phyloP scores from a whole-genome alignment of 2,888 invertebrate species.

The Anticlea derivata region DNA sequence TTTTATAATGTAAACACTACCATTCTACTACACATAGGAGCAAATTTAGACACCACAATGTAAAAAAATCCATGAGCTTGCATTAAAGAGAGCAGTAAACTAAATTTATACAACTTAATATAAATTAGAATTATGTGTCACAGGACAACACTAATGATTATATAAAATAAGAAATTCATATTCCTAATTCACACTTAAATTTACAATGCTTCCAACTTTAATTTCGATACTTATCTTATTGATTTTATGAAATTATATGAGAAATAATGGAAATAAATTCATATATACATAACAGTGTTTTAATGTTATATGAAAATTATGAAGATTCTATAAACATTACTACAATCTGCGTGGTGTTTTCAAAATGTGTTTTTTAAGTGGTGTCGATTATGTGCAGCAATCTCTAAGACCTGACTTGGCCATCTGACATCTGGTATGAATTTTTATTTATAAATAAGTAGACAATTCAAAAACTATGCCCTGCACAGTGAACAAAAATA shows the following conservation, averaged over 20 bases:
- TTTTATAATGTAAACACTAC: constrained; percentile 34
- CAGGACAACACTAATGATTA: constrained; percentile 60
- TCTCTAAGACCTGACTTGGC: no score
- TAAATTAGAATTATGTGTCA: constrained; percentile 58
- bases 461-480: no score
- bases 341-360: constrained; percentile 4
- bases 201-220: constrained; percentile 63
- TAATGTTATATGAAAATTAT: not conserved
- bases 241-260: constrained; percentile 29
- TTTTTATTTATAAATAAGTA: no score
- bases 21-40: constrained; percentile 26
- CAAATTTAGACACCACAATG: constrained; percentile 34
- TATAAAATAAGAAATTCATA: constrained; percentile 66
- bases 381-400: no score
- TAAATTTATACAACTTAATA: constrained; percentile 78
- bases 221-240: constrained; percentile 44
- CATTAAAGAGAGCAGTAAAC: constrained; percentile 70
- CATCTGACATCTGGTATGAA: no score
- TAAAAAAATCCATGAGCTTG: constrained; percentile 53
- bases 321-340: not conserved
- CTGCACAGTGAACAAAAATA: no score
- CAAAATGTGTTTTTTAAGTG: no score
- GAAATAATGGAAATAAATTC: constrained; percentile 56
- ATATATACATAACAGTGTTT: constrained; percentile 48
- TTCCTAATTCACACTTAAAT: constrained; percentile 67